Conservation (phyloP, 2,113 vertebrate genomes). For the Eupsittula cactorum region DNA sequence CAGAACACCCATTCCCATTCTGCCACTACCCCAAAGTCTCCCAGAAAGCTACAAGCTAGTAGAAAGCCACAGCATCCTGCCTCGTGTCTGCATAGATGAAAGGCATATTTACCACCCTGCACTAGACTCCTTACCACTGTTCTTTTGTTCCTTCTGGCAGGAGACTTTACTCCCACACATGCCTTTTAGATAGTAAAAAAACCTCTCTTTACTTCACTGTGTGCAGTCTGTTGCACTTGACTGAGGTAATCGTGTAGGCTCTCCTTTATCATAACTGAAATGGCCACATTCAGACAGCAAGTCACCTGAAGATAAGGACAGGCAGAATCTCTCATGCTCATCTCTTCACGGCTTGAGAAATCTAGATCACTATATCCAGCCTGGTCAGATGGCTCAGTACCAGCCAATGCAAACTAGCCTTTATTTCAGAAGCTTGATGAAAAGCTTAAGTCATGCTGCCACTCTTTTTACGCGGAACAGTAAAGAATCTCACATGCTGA, state of each 20-base stretch:
- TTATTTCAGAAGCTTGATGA: neutral
- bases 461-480: neutral
- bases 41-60: neutral
- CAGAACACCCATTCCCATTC: neutral
- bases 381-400: neutral
- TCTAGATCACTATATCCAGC: neutral
- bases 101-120: neutral
- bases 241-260: slow-evolving; percentile 22
- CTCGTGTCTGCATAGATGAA: slow-evolving; percentile 32
- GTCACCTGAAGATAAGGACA: neutral
- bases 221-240: neutral
- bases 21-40: neutral
- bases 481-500: neutral
- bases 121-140: neutral
- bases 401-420: neutral
- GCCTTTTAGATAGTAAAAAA: neutral
- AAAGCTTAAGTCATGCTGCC: slow-evolving; percentile 13
- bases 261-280: neutral
- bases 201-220: neutral
- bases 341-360: neutral
- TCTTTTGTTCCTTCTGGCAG: neutral
- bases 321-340: neutral
- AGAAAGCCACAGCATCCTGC: neutral
- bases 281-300: neutral
- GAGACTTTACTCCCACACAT: neutral